Evolutionary conservation across 2,888 invertebrate species (phyloP), one percentile per base, ranked within the genome.

Genomic region (Alentia gelatinosa): DNA sequence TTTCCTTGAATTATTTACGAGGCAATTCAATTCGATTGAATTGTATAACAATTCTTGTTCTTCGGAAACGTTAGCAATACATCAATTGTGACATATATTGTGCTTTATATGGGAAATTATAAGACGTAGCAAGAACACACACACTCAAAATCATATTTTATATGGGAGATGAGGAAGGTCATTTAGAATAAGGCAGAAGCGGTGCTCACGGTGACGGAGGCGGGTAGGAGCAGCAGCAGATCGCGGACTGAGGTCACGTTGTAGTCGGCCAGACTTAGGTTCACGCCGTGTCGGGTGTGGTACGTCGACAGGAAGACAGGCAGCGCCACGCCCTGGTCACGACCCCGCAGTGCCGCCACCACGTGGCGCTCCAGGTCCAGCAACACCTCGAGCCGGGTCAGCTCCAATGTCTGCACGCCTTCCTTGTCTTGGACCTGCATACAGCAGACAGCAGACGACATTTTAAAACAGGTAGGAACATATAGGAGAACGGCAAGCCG

Each of bases 251-350:
- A 86, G 30, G 86, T 23, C 4, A 86, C 86, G 9, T n/a, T 1
- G 23, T 86, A 86, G 86, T 86, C 86, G 30, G 33, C 1, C n/a
- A 86, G 86, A 30, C 30, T 86, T 15, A 86, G 42, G 47, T 86
- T 42, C 47, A 50, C 35, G 1, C 5, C 12, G 47, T 86, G 86
- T 1, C 26, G 33, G 35, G 35, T 19, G 30, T 86, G 47, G 47
- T 33, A 86, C 30, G 47, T 26, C 0, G 86, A 33, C 0, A 86
- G 47, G 30, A 86, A 86, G 86, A 3, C 47, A 26, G 86, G 86
- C n/a, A 86, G 86, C 3, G 86, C 86, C 26, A 86, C 30, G 26
- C 86, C 86, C 86, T 86, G 42, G 47, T 86, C 86, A 26, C 30
- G 86, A 19, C 47, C 86, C 42, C 19, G 26, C 4, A 86, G 35